phyloP scores from a whole-genome alignment of 2,888 invertebrate genomes.

The Pegoplata infirma region DNA sequence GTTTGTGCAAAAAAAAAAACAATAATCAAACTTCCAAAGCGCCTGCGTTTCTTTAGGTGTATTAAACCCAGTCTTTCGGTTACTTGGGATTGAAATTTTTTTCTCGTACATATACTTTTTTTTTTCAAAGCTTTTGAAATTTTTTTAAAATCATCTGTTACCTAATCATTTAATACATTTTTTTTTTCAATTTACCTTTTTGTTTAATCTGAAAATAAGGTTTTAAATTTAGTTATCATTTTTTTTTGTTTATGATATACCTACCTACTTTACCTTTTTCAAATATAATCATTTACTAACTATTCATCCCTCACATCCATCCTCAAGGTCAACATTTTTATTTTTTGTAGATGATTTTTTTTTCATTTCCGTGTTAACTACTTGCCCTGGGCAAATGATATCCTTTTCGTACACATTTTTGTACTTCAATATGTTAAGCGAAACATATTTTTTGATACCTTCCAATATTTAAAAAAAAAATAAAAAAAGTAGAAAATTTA shows the following conservation, averaged over 20 bases:
- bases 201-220: neutral
- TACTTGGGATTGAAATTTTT: neutral
- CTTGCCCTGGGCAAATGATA: constrained; percentile 2
- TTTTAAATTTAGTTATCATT: neutral
- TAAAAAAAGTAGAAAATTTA: neutral
- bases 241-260: neutral
- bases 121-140: neutral
- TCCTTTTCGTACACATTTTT: neutral
- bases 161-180: too few species aligned
- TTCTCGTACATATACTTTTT: neutral
- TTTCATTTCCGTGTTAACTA: constrained; percentile 6
- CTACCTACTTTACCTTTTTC: neutral
- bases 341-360: neutral
- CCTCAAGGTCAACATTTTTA: constrained; percentile 23
- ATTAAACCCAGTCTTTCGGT: neutral
- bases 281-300: neutral
- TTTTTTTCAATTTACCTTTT: neutral
- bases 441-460: neutral
- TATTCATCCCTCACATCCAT: neutral
- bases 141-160: neutral
- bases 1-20: too few species aligned
- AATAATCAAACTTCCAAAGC: neutral
- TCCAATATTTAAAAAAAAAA: neutral
- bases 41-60: constrained; percentile 17
- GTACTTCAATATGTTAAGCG: neutral